Percentiles rank a stretch among this genome's conserved stretches.
Conservation (phyloP, 2,113 vertebrate species). For the Pygathrix nemaeus region DNA sequence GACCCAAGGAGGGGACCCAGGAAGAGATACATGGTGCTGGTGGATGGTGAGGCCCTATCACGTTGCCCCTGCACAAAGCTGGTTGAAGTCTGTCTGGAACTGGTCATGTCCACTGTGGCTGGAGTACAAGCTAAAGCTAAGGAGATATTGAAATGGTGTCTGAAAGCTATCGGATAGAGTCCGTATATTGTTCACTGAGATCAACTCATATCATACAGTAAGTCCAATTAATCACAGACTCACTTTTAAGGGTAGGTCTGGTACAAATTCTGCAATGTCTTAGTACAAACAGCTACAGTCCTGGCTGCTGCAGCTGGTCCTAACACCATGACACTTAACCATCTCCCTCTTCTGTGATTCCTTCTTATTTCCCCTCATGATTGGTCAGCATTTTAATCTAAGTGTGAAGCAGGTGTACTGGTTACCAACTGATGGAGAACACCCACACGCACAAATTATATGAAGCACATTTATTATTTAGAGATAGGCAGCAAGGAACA, state of each 20-base stretch:
- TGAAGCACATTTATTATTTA: background rate
- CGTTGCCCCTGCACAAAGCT: background rate
- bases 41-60: background rate
- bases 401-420: background rate
- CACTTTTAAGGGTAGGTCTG: background rate
- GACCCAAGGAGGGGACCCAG: background rate
- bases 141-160: background rate
- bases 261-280: background rate
- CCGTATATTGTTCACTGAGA: background rate
- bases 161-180: background rate
- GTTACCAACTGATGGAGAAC: background rate
- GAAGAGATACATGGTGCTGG: background rate
- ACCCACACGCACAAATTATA: background rate
- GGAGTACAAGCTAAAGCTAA: background rate
- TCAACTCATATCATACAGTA: background rate
- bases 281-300: background rate
- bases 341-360: background rate
- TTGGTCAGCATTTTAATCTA: background rate
- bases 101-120: background rate
- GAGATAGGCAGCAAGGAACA: background rate
- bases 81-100: background rate
- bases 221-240: background rate
- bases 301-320: background rate
- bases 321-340: background rate
- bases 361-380: background rate